A percentile compares a stretch with the other conserved stretches of the same genome.
phyloP scores from a whole-genome alignment of 2,113 vertebrate genomes.

The Leptosomus discolor region DNA sequence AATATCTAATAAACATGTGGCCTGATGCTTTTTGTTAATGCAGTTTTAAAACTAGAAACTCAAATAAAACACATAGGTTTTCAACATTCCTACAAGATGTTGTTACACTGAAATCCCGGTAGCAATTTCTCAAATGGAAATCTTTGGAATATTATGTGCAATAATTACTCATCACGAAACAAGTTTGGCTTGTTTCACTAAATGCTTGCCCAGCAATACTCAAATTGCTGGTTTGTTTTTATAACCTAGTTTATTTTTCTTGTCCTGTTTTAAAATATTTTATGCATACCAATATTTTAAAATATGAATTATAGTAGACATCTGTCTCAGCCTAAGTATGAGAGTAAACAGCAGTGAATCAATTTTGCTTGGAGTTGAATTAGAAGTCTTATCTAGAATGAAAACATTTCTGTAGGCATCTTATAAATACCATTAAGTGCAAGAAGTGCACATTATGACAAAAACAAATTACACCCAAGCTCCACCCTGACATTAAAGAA shows the following conservation, averaged over 20 bases:
- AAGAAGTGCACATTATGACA: conserved; percentile 61
- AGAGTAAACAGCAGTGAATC: conserved; percentile 13
- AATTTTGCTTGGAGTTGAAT: neutral
- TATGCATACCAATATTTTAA: neutral
- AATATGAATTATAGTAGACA: neutral
- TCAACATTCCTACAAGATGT: conserved; percentile 5
- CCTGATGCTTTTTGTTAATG: neutral
- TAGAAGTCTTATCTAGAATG: conserved; percentile 43
- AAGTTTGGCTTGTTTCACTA: conserved; percentile 58
- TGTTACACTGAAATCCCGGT: neutral
- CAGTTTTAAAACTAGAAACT: neutral
- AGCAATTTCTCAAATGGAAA: conserved; percentile 61
- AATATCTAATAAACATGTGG: neutral
- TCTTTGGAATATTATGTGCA: conserved; percentile 42
- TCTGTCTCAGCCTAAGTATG: neutral
- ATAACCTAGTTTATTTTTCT: conserved; percentile 57
- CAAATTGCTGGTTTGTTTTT: conserved; percentile 56
- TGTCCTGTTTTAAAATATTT: neutral
- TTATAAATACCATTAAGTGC: conserved; percentile 59
- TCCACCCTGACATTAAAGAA: conserved; percentile 66
- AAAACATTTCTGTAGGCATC: conserved; percentile 58
- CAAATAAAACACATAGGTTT: neutral
- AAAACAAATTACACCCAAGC: conserved; percentile 60
- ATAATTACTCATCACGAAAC: conserved; percentile 57
- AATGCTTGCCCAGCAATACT: conserved; percentile 60